Conservation (phyloP, 2,888 invertebrate species). For the Mesorhabditis sp. region DNA sequence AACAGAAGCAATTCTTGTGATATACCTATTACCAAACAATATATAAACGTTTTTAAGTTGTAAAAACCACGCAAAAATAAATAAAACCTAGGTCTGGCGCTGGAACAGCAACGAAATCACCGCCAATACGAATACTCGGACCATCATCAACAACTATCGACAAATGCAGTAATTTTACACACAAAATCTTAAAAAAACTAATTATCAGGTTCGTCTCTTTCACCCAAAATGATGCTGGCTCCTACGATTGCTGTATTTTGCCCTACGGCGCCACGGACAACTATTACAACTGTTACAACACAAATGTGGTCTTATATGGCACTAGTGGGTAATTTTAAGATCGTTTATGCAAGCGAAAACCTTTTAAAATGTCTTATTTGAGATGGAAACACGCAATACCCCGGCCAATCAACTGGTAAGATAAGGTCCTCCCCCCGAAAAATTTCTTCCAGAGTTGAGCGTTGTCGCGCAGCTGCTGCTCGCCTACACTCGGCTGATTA, state of each 20-base stretch:
- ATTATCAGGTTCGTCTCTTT: not conserved
- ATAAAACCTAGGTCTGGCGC: not conserved
- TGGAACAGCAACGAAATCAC: not conserved
- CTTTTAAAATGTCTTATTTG: not conserved
- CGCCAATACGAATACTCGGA: not conserved
- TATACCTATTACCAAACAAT: not conserved
- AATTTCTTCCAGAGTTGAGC: no score
- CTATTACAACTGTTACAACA: not conserved
- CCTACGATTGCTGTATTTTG: not conserved
- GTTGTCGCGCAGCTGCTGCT: no score
- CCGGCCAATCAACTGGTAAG: not conserved
- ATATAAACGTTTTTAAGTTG: no score
- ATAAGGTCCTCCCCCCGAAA: no score
- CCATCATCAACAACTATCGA: not conserved
- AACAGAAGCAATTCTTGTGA: not conserved
- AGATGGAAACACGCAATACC: not conserved
- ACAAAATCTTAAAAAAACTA: no score
- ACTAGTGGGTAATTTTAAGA: not conserved
- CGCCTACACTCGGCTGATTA: no score
- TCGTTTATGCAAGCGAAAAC: not conserved
- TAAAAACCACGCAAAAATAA: not conserved
- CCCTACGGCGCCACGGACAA: not conserved
- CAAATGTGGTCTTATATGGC: not conserved
- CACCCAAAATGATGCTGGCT: not conserved
- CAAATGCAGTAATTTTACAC: not conserved